Evolutionary conservation across 2,113 vertebrate species (phyloP).

Genomic region (western clawed frog (Xenopus tropicalis)): UCB_Xtro_10.0 CM004448.2:6300001-6300500

Average conservation of each 20-base stretch:
- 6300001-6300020: too few relatives aligned
- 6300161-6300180: slow-evolving; percentile 50
- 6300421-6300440: background rate
- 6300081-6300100: slow-evolving; percentile 51
- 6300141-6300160: slow-evolving; percentile 54
- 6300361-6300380: background rate
- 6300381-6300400: slow-evolving; percentile 15
- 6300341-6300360: slow-evolving; percentile 22
- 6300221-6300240: slow-evolving; percentile 50
- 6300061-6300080: slow-evolving; percentile 17
- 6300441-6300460: slow-evolving; percentile 36
- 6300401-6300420: slow-evolving; percentile 5
- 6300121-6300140: slow-evolving; percentile 52
- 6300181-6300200: slow-evolving; percentile 45
- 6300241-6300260: slow-evolving; percentile 46
- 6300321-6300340: background rate
- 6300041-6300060: slow-evolving; percentile 7
- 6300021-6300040: too few relatives aligned
- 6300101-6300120: slow-evolving; percentile 44
- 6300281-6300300: slow-evolving; percentile 14
- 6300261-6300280: slow-evolving; percentile 48
- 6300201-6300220: slow-evolving; percentile 51
- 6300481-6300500: slow-evolving; percentile 62
- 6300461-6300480: slow-evolving; percentile 63
- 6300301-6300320: background rate